Evolutionary conservation across 2,888 invertebrate species (phyloP).

Genomic region (Loripinus fragilis): DNA sequence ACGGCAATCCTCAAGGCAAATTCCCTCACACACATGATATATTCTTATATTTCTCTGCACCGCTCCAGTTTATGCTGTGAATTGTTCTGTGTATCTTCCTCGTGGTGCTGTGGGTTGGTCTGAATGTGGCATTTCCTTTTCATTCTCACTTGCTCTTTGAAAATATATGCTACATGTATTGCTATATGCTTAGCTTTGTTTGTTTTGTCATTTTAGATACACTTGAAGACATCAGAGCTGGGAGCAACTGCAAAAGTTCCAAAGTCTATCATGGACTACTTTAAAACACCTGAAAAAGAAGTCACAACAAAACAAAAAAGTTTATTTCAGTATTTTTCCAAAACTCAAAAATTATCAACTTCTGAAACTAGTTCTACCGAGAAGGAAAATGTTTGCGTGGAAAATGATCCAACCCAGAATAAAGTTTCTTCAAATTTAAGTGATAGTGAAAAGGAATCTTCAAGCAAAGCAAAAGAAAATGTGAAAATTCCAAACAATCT

Average conservation of each 20-base stretch:
- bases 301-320: conserved; percentile 54
- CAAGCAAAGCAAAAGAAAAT: not conserved
- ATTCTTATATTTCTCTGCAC: too few species aligned
- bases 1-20: too few species aligned
- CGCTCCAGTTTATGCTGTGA: too few species aligned
- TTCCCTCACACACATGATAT: too few species aligned
- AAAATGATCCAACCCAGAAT: not conserved
- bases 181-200: too few species aligned
- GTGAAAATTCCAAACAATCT: not conserved
- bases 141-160: too few species aligned
- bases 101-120: too few species aligned
- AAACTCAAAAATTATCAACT: conserved; percentile 24
- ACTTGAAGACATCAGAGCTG: not conserved
- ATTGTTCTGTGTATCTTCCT: too few species aligned
- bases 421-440: not conserved
- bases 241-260: conserved; percentile 7
- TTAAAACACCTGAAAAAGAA: conserved; percentile 63
- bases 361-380: conserved; percentile 4
- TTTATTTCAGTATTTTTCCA: conserved; percentile 55
- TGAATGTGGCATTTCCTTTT: too few species aligned
- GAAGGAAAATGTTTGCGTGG: not conserved
- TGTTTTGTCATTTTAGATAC: not conserved
- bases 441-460: not conserved
- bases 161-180: too few species aligned
- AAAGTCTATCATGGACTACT: conserved; percentile 65